Percentiles rank a stretch among this genome's conserved stretches.
These are phyloP conservation scores for Zophobas morio DNA, from an alignment of 1,140 invertebrate genomes.

Conservation along the genomic window DNA sequence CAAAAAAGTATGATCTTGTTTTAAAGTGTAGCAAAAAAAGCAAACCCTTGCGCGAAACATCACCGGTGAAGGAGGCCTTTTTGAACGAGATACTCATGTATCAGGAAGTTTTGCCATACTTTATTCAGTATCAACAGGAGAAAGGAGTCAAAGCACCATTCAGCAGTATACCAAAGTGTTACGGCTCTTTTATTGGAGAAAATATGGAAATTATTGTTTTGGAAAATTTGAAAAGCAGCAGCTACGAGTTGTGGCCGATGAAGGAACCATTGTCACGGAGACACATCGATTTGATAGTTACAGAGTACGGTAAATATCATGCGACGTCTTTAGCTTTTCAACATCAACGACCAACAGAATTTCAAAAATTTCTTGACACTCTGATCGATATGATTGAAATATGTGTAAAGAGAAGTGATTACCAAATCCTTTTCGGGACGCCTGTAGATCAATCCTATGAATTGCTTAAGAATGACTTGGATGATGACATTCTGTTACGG, in stretches of 20 bases:
- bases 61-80: not conserved
- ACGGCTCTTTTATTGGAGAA: constrained; percentile 63
- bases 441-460: constrained; percentile 44
- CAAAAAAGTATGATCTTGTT: not conserved
- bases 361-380: not conserved
- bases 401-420: not conserved
- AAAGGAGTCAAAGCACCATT: constrained; percentile 54
- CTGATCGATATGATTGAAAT: not conserved
- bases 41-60: constrained; percentile 6
- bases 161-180: constrained; percentile 65
- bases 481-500: constrained; percentile 35
- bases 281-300: constrained; percentile 68
- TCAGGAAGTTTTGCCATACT: constrained; percentile 12
- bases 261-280: constrained; percentile 65
- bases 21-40: constrained; percentile 4
- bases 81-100: not conserved
- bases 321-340: constrained; percentile 64
- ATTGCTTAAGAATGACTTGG: constrained; percentile 19
- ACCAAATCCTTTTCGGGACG: not conserved
- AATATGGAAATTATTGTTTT: constrained; percentile 17
- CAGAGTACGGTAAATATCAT: constrained; percentile 71
- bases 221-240: not conserved
- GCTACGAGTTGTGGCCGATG: not conserved
- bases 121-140: constrained; percentile 51
- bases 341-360: constrained; percentile 54